Evolutionary conservation across 2,888 invertebrate species (phyloP).

Genomic region (Tenthredo mesomela): DNA sequence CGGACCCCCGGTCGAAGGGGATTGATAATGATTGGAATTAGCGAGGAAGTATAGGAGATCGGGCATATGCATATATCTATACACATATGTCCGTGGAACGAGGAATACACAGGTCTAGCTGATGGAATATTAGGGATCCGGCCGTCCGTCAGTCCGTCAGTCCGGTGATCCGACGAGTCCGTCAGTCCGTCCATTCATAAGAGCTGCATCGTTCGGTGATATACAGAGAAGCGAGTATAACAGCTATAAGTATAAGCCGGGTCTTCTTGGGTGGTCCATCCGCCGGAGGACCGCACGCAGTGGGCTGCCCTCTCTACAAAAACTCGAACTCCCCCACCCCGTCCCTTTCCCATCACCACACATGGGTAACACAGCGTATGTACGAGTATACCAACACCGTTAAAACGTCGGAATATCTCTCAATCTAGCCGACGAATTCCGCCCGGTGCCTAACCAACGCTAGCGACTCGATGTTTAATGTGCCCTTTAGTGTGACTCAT

Average conservation of each 20-base stretch:
- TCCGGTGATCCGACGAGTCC: slow-evolving; percentile 33
- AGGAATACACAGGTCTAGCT: not conserved
- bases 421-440: slow-evolving; percentile 76
- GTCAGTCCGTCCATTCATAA: slow-evolving; percentile 49
- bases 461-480: slow-evolving; percentile 57
- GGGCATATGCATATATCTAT: not conserved
- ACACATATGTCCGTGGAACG: too few relatives aligned
- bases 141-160: slow-evolving; percentile 9
- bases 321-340: slow-evolving; percentile 62
- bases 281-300: slow-evolving; percentile 77
- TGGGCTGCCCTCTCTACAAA: slow-evolving; percentile 75
- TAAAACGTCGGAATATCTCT: slow-evolving; percentile 73
- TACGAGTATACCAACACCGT: slow-evolving; percentile 62
- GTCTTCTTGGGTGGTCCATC: slow-evolving; percentile 77
- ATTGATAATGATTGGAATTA: not conserved
- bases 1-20: not conserved
- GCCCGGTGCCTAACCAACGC: slow-evolving; percentile 66
- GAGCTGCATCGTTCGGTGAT: slow-evolving; percentile 47
- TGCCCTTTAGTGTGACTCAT: slow-evolving; percentile 56
- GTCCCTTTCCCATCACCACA: slow-evolving; percentile 48
- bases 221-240: slow-evolving; percentile 53
- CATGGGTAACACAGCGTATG: slow-evolving; percentile 50
- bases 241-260: slow-evolving; percentile 66
- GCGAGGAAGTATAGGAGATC: not conserved
- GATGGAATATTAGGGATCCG: slow-evolving; percentile 30